Evolutionary conservation across 2,797 vertebrate species (phyloP).

Genomic region (Parauchenoglanis ngamensis): DNA sequence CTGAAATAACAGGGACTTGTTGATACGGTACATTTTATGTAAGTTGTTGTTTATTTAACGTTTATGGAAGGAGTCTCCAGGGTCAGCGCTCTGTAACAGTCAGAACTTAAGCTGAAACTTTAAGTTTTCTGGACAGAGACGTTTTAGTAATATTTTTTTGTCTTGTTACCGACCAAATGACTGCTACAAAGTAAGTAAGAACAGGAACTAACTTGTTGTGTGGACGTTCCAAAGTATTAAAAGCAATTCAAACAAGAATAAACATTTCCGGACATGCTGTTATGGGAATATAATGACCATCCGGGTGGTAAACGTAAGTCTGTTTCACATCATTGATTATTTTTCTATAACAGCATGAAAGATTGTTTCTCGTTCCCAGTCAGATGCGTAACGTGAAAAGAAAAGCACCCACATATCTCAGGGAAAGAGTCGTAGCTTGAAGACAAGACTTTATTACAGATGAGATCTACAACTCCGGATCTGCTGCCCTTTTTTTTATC

Average conservation of each 20-base stretch:
- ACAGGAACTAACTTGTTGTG: not conserved
- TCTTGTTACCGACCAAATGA: not conserved
- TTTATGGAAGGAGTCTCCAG: not conserved
- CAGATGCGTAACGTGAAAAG: not conserved
- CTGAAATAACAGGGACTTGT: not conserved
- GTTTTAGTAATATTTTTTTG: not conserved
- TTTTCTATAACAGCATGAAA: not conserved
- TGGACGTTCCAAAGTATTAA: not conserved
- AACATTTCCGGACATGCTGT: not conserved
- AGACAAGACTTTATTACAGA: conserved; percentile 51
- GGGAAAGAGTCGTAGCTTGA: conserved; percentile 27
- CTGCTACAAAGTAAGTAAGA: not conserved
- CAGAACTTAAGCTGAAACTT: not conserved
- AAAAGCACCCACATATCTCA: not conserved
- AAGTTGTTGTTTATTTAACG: not conserved
- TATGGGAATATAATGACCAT: not conserved
- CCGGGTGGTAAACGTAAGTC: not conserved
- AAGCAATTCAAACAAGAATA: too few species aligned
- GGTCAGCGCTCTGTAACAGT: not conserved
- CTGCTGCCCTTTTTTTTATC: conserved; percentile 41
- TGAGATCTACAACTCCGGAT: conserved; percentile 43
- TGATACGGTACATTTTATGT: not conserved
- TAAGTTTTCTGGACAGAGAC: not conserved
- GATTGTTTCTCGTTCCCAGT: not conserved
- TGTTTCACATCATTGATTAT: not conserved